Percentiles rank a stretch among this genome's conserved stretches.
Evolutionary conservation across 53 echinoderm and acorn worm genomes (phyloP).

Genomic region (Henricia sp.): DNA sequence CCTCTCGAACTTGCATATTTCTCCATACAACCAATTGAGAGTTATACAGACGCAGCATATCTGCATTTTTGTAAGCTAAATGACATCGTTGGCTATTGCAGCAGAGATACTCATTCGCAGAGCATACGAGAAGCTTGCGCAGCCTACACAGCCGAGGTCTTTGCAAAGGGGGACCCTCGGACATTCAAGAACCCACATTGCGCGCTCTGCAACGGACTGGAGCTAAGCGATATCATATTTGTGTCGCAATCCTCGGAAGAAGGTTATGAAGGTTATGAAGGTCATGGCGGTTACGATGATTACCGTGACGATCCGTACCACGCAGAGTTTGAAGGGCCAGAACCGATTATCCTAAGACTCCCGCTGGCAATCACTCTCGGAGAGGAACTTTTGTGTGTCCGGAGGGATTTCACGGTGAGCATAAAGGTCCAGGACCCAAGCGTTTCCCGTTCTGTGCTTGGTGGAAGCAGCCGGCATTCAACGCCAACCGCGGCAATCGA

Average conservation of each 20-base stretch:
- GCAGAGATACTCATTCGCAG: background rate
- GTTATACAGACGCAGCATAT: background rate
- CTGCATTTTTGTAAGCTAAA: background rate
- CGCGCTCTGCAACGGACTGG: conserved; percentile 28
- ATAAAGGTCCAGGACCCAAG: background rate
- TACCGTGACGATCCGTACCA: background rate
- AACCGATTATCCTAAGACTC: background rate
- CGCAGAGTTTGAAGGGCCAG: background rate
- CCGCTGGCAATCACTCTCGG: background rate
- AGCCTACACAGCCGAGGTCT: background rate
- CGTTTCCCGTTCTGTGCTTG: background rate
- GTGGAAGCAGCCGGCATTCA: background rate
- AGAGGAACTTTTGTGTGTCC: background rate
- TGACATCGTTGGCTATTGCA: background rate
- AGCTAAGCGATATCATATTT: background rate
- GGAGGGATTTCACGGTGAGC: background rate
- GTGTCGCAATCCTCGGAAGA: background rate
- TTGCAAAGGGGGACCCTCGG: background rate
- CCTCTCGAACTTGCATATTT: background rate
- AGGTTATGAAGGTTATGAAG: no score
- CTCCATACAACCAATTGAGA: background rate
- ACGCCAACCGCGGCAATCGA: background rate
- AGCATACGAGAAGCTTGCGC: background rate
- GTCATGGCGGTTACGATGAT: no score
- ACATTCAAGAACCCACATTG: conserved; percentile 18